Conservation (phyloP, 2,888 invertebrate genomes). For the Papilio elwesi region DNA sequence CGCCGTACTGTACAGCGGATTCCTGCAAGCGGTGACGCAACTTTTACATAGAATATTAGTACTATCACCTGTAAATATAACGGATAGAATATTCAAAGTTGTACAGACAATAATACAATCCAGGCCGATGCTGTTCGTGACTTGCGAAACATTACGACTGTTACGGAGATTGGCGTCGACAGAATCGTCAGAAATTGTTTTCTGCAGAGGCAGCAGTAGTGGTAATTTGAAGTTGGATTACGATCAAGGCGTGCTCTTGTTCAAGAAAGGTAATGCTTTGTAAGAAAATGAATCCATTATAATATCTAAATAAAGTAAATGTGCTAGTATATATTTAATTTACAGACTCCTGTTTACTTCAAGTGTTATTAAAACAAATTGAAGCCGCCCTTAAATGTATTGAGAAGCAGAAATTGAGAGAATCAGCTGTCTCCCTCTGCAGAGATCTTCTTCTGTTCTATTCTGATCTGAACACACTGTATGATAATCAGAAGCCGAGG, state of each 20-base stretch:
- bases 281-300: neutral
- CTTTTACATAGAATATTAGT: slow-evolving; percentile 40
- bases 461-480: slow-evolving; percentile 46
- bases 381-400: slow-evolving; percentile 67
- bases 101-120: slow-evolving; percentile 58
- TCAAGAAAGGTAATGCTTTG: slow-evolving; percentile 63
- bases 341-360: slow-evolving; percentile 72
- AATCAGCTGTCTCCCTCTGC: slow-evolving; percentile 51
- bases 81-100: slow-evolving; percentile 48
- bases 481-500: slow-evolving; percentile 49
- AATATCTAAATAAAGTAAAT: too few relatives aligned
- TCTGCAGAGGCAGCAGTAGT: slow-evolving; percentile 56
- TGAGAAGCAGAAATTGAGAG: slow-evolving; percentile 52
- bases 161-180: slow-evolving; percentile 48
- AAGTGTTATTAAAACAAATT: slow-evolving; percentile 69
- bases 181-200: slow-evolving; percentile 44
- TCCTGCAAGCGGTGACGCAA: slow-evolving; percentile 44
- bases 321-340: slow-evolving; percentile 39
- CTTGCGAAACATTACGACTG: slow-evolving; percentile 52
- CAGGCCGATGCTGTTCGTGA: slow-evolving; percentile 62
- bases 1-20: slow-evolving; percentile 55
- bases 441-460: slow-evolving; percentile 57
- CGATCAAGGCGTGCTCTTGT: slow-evolving; percentile 74
- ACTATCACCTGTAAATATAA: slow-evolving; percentile 12
- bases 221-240: slow-evolving; percentile 71